Evolutionary conservation across 2,113 vertebrate species (phyloP).

Genomic region (Galbula dea): DNA sequence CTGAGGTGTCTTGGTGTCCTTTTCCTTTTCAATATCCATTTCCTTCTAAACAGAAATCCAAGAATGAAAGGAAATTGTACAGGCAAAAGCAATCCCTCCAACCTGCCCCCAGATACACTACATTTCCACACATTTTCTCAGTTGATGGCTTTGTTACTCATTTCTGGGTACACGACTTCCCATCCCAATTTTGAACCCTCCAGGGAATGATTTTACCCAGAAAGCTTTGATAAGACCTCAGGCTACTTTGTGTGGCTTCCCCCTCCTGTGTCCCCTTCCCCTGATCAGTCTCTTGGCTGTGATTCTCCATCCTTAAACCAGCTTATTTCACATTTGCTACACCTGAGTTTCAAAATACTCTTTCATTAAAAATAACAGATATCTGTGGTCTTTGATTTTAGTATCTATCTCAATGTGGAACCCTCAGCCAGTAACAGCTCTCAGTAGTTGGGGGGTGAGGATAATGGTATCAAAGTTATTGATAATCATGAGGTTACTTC

Average conservation of each 20-base stretch:
- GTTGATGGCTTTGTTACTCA: not conserved
- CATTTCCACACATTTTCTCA: not conserved
- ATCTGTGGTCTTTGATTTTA: not conserved
- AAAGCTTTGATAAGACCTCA: not conserved
- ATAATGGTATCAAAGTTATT: not conserved
- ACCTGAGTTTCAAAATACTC: not conserved
- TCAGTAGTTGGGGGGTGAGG: not conserved
- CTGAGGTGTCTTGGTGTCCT: not conserved
- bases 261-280: not conserved
- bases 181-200: not conserved
- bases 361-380: not conserved
- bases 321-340: not conserved
- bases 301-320: not conserved
- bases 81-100: not conserved
- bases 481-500: rapidly evolving
- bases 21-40: not conserved
- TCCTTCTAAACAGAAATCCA: not conserved
- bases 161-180: not conserved
- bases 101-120: not conserved
- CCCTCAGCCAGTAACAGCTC: not conserved
- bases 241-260: not conserved
- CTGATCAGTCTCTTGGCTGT: rapidly evolving
- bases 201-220: not conserved
- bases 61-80: not conserved
- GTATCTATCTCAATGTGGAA: not conserved